Base-by-base conservation (phyloP, 2,113 vertebrate genomes). In the Boleophthalmus pectinirostris region DNA sequence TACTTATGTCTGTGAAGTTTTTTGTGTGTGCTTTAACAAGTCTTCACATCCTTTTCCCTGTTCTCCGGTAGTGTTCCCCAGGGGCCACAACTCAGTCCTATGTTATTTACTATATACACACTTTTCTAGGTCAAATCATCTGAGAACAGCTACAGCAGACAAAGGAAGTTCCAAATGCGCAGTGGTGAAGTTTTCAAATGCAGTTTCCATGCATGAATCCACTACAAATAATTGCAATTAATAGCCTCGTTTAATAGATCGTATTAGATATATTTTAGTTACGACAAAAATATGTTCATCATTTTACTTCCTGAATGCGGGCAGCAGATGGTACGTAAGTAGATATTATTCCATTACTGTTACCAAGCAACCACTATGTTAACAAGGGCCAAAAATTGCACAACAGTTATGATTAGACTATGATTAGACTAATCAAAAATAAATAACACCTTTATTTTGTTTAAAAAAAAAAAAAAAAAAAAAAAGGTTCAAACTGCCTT, bases 71-170 rank as follows among this genome's bases (percentile, higher is more conserved):
- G 57, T 16, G 24, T 24, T 60, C 57, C 57, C 57, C 57, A 60
- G 57, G 57, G 57, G 23, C 14, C 24, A 24, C 14, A 14, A 1
- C 57, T 60, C 57, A 29, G 57, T 29, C 57, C 57, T 15, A 14
- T 25, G 24, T 25, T 60, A 60, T 24, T 60, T 29, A 60, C 13
- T 15, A 23, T 29, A 25, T 25, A 60, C 57, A 60, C 13, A 25
- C 57, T 60, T 60, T 60, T 60, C 57, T 60, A 60, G 57, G 57
- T 60, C 57, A 60, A 29, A 29, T 14, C 57, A 25, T 60, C 57
- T 5, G 57, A 60, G 57, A 60, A 13, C 57, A 15, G 23, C 57
- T 15, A 14, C 57, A 16, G 24, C 21, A 25, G 1, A 24, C 29
- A 29, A 29, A 29, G 29, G 29, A 29, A 29, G 57, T 29, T 29